These are phyloP conservation scores for Dromaius novaehollandiae DNA, from an alignment of 2,113 vertebrate genomes.

Conservation along the genomic window DNA sequence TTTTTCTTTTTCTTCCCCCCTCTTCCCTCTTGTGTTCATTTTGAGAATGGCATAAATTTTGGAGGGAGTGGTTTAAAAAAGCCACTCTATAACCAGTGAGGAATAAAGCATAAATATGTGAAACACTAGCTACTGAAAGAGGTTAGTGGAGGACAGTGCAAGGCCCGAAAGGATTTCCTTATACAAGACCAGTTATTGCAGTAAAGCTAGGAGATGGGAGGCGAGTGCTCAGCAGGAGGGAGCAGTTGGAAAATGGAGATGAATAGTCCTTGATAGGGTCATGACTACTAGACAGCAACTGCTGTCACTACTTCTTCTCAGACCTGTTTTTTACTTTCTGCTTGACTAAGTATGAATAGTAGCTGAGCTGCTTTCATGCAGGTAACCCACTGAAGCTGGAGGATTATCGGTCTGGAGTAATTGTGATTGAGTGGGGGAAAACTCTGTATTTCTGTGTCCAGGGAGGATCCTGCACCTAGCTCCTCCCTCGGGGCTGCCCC, in stretches of 20 bases:
- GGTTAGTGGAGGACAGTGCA: not conserved
- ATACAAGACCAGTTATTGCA: not conserved
- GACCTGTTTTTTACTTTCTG: not conserved
- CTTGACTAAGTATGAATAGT: not conserved
- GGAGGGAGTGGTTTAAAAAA: not conserved
- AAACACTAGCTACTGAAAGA: not conserved
- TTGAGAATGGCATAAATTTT: not conserved
- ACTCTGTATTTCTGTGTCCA: not conserved
- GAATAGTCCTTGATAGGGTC: not conserved
- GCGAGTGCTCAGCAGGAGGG: not conserved
- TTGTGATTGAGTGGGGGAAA: not conserved
- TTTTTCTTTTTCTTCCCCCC: no score
- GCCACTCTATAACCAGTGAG: not conserved
- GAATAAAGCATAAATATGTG: not conserved
- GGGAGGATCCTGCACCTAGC: not conserved
- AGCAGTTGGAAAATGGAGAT: not conserved
- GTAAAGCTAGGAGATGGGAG: not conserved
- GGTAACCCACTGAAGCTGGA: not conserved
- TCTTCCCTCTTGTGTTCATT: no score
- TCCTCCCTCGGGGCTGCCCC: fast-evolving
- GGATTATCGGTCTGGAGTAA: not conserved
- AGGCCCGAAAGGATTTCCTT: not conserved
- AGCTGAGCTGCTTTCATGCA: not conserved
- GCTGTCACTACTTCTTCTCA: not conserved
- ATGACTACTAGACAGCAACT: not conserved